Percentiles rank a stretch among this genome's conserved stretches.
phyloP scores from a whole-genome alignment of 2,888 invertebrate genomes.

The Eremobia ochroleuca region DNA sequence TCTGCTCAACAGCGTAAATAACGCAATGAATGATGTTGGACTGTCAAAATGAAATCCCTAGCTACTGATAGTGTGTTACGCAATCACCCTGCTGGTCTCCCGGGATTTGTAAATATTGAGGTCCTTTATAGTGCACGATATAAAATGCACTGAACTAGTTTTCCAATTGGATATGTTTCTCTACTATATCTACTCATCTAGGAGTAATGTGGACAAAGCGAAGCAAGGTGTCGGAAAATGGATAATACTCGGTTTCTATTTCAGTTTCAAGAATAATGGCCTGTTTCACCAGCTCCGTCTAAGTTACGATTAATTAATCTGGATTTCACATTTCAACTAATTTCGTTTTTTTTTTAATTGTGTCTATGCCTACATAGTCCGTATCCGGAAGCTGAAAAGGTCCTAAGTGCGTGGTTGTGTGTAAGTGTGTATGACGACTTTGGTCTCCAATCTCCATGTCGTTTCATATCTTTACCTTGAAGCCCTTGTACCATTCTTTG shows the following conservation, averaged over 20 bases:
- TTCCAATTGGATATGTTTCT: constrained; percentile 15
- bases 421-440: neutral
- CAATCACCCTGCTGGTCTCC: no score
- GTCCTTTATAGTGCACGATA: constrained; percentile 15
- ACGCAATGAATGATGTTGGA: no score
- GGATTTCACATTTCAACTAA: neutral
- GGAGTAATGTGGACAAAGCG: constrained; percentile 3
- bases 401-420: neutral
- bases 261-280: constrained; percentile 1
- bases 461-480: constrained; percentile 94
- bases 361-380: neutral
- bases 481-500: constrained; percentile 99
- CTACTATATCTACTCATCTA: constrained; percentile 4
- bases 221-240: constrained; percentile 4
- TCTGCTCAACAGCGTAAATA: no score
- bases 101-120: constrained; percentile 17
- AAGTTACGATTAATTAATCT: neutral
- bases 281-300: neutral
- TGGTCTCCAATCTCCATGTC: neutral
- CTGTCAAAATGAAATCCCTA: no score
- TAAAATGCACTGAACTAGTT: constrained; percentile 7
- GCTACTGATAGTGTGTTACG: no score
- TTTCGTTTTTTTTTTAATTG: neutral
- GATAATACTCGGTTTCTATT: neutral
- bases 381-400: neutral